phyloP scores from a whole-genome alignment of 2,797 vertebrate species.

The Eulemur rubriventer region DNA sequence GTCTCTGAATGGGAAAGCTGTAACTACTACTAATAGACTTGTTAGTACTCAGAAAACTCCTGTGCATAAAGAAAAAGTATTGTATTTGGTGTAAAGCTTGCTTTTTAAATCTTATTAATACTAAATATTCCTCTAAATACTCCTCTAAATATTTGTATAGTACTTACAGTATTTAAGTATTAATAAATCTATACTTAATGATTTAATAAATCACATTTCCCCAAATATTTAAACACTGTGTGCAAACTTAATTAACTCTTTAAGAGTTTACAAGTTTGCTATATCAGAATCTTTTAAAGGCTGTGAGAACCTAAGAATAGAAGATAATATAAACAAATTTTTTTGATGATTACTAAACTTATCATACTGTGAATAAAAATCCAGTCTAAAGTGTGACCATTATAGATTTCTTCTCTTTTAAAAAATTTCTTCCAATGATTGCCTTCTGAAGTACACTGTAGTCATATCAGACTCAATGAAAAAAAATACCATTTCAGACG shows the following conservation, averaged over 20 bases:
- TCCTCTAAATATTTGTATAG: background rate
- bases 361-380: conserved; percentile 19
- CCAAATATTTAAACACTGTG: background rate
- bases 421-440: background rate
- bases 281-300: background rate
- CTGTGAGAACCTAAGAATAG: background rate
- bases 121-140: background rate
- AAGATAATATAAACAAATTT: background rate
- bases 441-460: background rate
- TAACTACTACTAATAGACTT: background rate
- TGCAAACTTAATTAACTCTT: background rate
- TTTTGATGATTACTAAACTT: background rate
- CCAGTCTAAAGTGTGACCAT: background rate
- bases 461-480: background rate
- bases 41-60: background rate
- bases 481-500: background rate
- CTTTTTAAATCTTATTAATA: conserved; percentile 38
- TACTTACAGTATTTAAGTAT: background rate
- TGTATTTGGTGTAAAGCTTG: background rate
- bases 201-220: background rate
- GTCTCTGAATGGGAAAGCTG: background rate
- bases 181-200: background rate
- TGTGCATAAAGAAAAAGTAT: background rate
- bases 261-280: background rate
- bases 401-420: background rate